Percentiles rank a stretch among this genome's conserved stretches.
Conservation (phyloP, 2,888 invertebrate species). For the Lasius fuliginosus region DNA sequence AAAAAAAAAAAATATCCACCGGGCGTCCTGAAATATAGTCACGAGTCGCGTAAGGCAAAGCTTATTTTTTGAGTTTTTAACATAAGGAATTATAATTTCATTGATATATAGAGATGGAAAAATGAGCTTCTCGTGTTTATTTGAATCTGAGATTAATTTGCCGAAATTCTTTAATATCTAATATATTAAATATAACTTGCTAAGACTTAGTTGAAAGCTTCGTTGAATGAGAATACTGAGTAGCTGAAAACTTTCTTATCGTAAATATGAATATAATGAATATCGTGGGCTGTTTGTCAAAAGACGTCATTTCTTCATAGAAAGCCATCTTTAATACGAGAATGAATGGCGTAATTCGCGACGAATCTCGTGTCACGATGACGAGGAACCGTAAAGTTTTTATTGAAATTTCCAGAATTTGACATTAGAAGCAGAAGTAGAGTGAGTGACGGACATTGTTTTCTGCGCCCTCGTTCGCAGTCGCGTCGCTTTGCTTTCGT, state of each 20-base stretch:
- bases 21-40: neutral
- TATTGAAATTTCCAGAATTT: constrained; percentile 30
- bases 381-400: neutral
- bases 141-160: constrained; percentile 16
- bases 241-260: neutral
- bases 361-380: neutral
- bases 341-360: neutral
- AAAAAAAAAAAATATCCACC: constrained; percentile 16
- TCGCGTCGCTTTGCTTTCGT: constrained; percentile 30
- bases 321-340: constrained; percentile 17
- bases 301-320: neutral
- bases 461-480: constrained; percentile 61
- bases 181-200: neutral
- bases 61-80: neutral
- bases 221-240: neutral
- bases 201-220: neutral
- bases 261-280: neutral
- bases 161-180: neutral
- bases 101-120: neutral
- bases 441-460: constrained; percentile 66
- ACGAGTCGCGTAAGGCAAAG: neutral
- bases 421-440: constrained; percentile 31
- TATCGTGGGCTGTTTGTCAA: neutral
- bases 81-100: neutral
- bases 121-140: neutral